phyloP scores from a whole-genome alignment of 2,888 invertebrate genomes.

The Celastrina argiolus region DNA sequence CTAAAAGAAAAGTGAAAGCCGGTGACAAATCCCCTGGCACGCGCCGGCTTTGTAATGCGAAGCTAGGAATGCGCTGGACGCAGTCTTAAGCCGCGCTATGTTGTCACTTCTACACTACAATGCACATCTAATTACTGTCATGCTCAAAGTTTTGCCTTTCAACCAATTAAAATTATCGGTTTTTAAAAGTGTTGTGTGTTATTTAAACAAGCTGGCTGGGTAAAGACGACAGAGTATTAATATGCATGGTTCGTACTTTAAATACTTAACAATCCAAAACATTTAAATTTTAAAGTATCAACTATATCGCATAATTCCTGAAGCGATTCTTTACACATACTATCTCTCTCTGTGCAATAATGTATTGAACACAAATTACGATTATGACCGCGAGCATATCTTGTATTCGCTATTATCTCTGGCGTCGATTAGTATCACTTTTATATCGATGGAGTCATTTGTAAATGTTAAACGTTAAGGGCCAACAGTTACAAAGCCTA shows the following conservation, averaged over 20 bases:
- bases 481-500: conserved; percentile 1
- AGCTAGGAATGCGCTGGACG: conserved; percentile 42
- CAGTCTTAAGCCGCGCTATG: not conserved
- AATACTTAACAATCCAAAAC: not conserved
- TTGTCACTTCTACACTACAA: conserved; percentile 10
- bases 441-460: conserved; percentile 30
- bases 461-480: conserved; percentile 27
- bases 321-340: not conserved
- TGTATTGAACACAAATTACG: not conserved
- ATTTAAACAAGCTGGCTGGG: too few species aligned
- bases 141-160: not conserved
- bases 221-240: too few species aligned
- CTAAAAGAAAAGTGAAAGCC: conserved; percentile 62
- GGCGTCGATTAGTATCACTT: conserved; percentile 32
- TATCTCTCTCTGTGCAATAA: not conserved
- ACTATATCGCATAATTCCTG: not conserved
- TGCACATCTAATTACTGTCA: not conserved
- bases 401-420: conserved; percentile 5
- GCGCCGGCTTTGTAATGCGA: conserved; percentile 45
- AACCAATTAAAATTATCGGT: too few species aligned
- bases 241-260: not conserved
- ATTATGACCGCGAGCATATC: not conserved
- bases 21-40: conserved; percentile 52
- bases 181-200: too few species aligned
- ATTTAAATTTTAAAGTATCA: not conserved